phyloP scores from a whole-genome alignment of 2,113 vertebrate species.

The Dasyurus viverrinus region DNA sequence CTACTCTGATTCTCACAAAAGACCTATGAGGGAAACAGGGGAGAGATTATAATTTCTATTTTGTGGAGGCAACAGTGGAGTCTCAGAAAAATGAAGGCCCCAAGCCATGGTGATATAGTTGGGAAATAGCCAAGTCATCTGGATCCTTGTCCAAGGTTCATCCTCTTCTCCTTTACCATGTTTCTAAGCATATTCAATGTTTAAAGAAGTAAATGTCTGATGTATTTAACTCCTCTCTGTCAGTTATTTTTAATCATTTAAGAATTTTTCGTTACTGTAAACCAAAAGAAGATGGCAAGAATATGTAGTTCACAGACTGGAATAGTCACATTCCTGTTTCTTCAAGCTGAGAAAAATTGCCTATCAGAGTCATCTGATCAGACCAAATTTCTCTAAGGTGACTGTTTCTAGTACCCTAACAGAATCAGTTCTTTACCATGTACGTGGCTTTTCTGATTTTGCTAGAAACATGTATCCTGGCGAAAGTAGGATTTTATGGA shows the following conservation, averaged over 20 bases:
- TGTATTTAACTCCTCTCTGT: background rate
- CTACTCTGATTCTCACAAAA: background rate
- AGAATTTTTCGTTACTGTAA: background rate
- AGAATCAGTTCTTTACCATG: slow-evolving; percentile 41
- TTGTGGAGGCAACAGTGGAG: background rate
- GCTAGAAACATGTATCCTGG: background rate
- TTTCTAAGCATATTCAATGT: background rate
- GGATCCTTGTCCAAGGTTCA: background rate
- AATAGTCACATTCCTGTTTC: background rate
- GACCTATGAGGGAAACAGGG: background rate
- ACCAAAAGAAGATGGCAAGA: background rate
- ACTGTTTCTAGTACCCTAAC: slow-evolving; percentile 40
- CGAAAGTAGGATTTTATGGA: slow-evolving; percentile 55
- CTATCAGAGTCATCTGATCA: background rate
- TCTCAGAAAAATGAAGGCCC: background rate
- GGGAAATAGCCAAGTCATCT: background rate
- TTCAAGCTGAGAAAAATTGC: slow-evolving; percentile 27
- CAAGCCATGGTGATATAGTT: background rate
- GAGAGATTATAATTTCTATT: background rate
- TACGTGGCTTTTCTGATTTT: slow-evolving; percentile 34
- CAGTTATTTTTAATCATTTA: background rate
- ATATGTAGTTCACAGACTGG: background rate
- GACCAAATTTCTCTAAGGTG: slow-evolving; percentile 32
- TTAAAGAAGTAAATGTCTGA: background rate
- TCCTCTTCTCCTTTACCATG: background rate